These are phyloP conservation scores for Monopis laevigella DNA, from an alignment of 2,888 invertebrate genomes.

Conservation along the genomic window DNA sequence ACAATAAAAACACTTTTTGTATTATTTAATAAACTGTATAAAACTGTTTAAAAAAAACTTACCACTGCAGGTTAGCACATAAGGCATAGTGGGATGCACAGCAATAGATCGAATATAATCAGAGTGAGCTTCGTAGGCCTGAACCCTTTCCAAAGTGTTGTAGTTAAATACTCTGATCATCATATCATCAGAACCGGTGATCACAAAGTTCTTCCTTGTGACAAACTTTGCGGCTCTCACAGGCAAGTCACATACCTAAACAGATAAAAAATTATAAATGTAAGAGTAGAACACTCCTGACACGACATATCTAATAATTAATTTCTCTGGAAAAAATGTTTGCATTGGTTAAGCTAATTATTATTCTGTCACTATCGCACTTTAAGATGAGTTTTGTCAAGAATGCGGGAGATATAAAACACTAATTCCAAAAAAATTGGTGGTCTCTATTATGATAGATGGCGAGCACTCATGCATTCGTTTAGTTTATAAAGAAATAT, in stretches of 20 bases:
- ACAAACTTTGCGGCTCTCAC: conserved; percentile 97
- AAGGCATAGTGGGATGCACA: conserved; percentile 97
- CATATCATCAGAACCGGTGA: conserved; percentile 97
- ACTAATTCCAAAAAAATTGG: no score
- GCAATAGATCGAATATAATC: conserved; percentile 97
- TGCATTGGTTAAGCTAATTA: no score
- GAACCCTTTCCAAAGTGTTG: conserved; percentile 95
- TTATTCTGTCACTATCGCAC: no score
- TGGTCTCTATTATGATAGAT: no score
- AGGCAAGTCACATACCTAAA: conserved; percentile 93
- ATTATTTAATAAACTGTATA: background rate
- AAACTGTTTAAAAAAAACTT: conserved; percentile 40
- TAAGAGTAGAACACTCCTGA: background rate
- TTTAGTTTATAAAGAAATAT: no score
- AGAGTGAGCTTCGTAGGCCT: conserved; percentile 97
- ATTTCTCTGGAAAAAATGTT: no score
- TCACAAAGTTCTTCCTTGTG: conserved; percentile 97
- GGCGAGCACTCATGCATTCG: no score
- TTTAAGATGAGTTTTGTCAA: no score
- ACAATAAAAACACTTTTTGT: background rate
- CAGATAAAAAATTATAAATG: conserved; percentile 31
- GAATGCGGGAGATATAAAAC: no score
- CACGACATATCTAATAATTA: no score
- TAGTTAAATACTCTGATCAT: conserved; percentile 97
- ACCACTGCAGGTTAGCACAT: conserved; percentile 96